phyloP scores from a whole-genome alignment of 2,113 vertebrate species.

The Serilophus lunatus region DNA sequence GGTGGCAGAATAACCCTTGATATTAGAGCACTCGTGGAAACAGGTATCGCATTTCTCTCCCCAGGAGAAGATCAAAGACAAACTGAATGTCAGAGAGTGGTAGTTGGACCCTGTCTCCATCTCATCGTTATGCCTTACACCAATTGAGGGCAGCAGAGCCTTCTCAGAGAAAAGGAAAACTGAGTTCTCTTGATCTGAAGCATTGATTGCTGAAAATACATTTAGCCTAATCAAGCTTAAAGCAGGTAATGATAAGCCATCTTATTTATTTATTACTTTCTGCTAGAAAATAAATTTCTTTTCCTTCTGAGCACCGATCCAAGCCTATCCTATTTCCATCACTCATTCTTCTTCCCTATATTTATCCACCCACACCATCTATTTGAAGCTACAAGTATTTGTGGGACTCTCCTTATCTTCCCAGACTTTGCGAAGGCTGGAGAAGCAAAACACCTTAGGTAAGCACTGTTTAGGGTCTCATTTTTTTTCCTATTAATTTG shows the following conservation, averaged over 20 bases:
- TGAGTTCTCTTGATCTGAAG: neutral
- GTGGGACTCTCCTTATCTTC: neutral
- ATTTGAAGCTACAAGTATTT: neutral
- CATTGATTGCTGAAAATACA: neutral
- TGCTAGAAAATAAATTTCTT: neutral
- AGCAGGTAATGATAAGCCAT: slow-evolving; percentile 1
- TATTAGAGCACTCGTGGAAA: rapidly evolving
- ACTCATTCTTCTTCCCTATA: neutral
- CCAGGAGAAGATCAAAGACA: neutral
- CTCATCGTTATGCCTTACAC: rapidly evolving
- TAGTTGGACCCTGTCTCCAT: neutral
- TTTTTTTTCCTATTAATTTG: neutral
- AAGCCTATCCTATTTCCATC: neutral
- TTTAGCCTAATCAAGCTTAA: slow-evolving; percentile 28
- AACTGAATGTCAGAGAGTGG: neutral
- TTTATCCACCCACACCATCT: neutral
- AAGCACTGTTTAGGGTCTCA: neutral
- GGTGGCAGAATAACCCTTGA: neutral
- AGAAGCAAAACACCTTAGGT: neutral
- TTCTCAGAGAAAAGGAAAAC: neutral
- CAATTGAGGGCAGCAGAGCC: neutral
- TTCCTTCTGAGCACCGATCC: neutral
- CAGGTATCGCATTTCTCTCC: neutral
- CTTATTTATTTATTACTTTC: slow-evolving; percentile 21
- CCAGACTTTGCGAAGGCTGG: neutral